Evolutionary conservation across 1,140 invertebrate genomes (phyloP), one percentile per base, ranked within the genome.

Genomic region (Bombus sibiricus): DNA sequence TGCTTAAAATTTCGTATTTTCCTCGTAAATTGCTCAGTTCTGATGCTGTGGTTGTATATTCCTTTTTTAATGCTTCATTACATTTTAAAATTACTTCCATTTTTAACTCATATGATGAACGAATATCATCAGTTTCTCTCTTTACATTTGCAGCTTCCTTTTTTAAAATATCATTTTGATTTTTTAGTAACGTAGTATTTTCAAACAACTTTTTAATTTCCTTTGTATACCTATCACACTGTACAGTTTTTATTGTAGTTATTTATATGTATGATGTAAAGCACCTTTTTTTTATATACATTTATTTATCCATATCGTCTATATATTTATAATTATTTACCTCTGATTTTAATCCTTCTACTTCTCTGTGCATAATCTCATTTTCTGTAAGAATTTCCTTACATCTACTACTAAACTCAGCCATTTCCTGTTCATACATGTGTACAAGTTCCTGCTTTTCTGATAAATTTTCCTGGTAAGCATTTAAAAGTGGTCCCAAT

Each of bases 371-470:
- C 75, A 97, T 92, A 10, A 90, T 90, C 83, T 97, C 96, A 92
- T 97, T 97, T 92, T 97, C 97, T 39, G 92, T 93, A 3, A 97
- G 86, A 59, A 97, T 94, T 81, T 96, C 95, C 91, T 97, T 97
- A 53, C 96, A 93, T 92, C 96, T 96, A 3, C 94, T 95, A 66
- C 96, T 96, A 88, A 97, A 97, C n/a, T 94, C 90, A 39, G 96
- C 95, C 66, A 97, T 95, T 90, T 97, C 96, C 3, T 93, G 91
- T 87, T 96, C 96, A 78, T 97, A 97, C 81, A 96, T 95, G 13
- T 94, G 90, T 72, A 97, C 96, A 39, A 97, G 94, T 39, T 97
- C 95, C 37, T 97, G 96, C 92, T 97, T 97, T 90, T 97, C 97
- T 4, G 91, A 92, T 28, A 97, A 92, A 34, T 96, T 96, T 88